Base-by-base conservation (phyloP, 2,113 vertebrate species). In the Ciconia maguari region DNA sequence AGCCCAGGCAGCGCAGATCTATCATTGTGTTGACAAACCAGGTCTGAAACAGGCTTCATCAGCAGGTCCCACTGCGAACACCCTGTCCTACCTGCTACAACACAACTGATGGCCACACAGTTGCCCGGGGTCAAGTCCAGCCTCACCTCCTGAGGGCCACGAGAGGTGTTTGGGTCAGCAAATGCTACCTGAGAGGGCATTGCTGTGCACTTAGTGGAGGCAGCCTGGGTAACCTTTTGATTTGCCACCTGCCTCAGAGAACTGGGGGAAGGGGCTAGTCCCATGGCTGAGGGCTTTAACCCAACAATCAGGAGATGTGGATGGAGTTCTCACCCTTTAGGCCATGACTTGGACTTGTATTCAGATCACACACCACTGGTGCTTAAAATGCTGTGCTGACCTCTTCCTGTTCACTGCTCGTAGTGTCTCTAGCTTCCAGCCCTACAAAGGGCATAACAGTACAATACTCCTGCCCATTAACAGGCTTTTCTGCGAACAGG, bases 21-120 rank as follows among this genome's bases (percentile, higher is more conserved):
- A 81, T 24, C 20, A 7, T 2, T 64, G 6, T 69, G 34, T 32
- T 41, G 41, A 60, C 42, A 88, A 58, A 79, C 0, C 16, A 36
- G 22, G 11, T 55, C 42, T 76, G 44, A 80, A 87, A 79, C 2
- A 26, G 71, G 25, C 34, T 49, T 17, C 18, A 49, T 36, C 24
- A 61, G 34, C 27, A 87, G 18, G 21, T 41, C 32, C 26, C 12
- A 24, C 13, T 36, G 38, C 49, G 74, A 49, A 87, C 44, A 55
- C 41, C 13, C 14, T 38, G 18, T 7, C 44, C 38, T 27, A 24
- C 9, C 48, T 66, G 54, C 41, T 30, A 70, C 32, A 54, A 57
- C 21, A 84, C 30, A 65, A 54, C 1, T 8, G 57, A 64, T 58
- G 38, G 48, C 18, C 29, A 64, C 0, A 0, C 10, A 27, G n/a